A percentile compares a stretch with the other conserved stretches of the same genome.
Evolutionary conservation across 2,888 invertebrate genomes (phyloP).

Genomic region (Dryomyza anilis): DNA sequence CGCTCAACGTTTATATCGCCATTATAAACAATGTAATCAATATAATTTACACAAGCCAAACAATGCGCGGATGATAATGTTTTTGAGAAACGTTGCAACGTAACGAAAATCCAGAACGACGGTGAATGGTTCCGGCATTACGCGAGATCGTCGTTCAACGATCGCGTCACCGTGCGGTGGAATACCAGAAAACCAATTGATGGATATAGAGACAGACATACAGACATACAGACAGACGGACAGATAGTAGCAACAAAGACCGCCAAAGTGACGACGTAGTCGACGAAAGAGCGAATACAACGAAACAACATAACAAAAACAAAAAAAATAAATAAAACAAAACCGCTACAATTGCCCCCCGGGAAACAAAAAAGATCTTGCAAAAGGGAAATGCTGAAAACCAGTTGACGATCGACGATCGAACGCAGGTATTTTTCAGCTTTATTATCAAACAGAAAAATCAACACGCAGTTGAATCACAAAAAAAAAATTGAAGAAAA

Average conservation of each 20-base stretch:
- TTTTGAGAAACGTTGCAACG: too few relatives aligned
- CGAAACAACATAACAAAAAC: slow-evolving; percentile 7
- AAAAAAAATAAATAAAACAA: neutral
- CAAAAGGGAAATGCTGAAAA: neutral
- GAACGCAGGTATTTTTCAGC: neutral
- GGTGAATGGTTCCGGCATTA: neutral
- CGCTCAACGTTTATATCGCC: neutral
- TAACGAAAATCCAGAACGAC: too few relatives aligned
- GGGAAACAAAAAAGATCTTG: neutral
- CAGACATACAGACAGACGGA: neutral
- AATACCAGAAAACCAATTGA: neutral
- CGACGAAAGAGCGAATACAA: slow-evolving; percentile 29
- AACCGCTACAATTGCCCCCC: slow-evolving; percentile 5
- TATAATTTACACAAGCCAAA: neutral
- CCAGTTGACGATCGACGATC: neutral
- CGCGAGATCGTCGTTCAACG: neutral
- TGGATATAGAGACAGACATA: too few relatives aligned
- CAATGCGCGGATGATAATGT: neutral
- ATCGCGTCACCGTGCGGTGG: neutral
- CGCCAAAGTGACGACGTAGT: slow-evolving; percentile 50
- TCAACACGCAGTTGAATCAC: neutral
- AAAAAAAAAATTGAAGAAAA: neutral
- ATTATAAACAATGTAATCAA: neutral
- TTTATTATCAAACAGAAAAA: neutral
- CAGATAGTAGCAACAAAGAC: slow-evolving; percentile 26